phyloP scores from a whole-genome alignment of 23 tunicate species.

The Diplosoma virens region DNA sequence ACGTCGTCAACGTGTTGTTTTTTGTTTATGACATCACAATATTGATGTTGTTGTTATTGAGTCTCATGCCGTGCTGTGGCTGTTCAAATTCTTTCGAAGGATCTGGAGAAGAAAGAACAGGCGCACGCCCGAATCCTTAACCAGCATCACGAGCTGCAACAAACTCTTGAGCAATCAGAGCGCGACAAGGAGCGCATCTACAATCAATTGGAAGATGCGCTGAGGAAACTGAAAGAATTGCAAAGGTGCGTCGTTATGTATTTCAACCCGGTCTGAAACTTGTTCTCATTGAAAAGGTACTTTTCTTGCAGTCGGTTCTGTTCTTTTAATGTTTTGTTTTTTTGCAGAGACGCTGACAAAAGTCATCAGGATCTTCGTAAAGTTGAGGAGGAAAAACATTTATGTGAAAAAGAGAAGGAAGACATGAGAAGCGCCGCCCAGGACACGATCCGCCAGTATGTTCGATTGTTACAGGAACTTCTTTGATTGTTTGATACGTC shows the following conservation, averaged over 20 bases:
- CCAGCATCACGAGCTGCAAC: constrained; percentile 70
- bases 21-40: too few species aligned
- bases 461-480: neutral
- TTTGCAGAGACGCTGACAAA: constrained; percentile 59
- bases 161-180: constrained; percentile 48
- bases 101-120: constrained; percentile 87
- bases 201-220: constrained; percentile 75
- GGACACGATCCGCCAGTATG: constrained; percentile 84
- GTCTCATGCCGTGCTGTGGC: neutral
- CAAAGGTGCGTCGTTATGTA: constrained; percentile 68
- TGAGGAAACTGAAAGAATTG: constrained; percentile 61
- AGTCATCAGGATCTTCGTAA: constrained; percentile 32
- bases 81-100: constrained; percentile 68
- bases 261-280: too few species aligned
- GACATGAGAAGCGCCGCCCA: constrained; percentile 59
- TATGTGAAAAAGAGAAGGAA: constrained; percentile 70
- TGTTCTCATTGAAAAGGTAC: too few species aligned
- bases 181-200: constrained; percentile 60
- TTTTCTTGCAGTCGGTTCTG: too few species aligned
- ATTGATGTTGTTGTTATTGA: neutral
- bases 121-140: constrained; percentile 60
- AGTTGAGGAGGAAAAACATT: constrained; percentile 40
- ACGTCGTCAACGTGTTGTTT: too few species aligned
- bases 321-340: neutral
- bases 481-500: too few species aligned